Conservation (phyloP, 2,797 vertebrate genomes). For the Oceanodroma leucorhoa region DNA sequence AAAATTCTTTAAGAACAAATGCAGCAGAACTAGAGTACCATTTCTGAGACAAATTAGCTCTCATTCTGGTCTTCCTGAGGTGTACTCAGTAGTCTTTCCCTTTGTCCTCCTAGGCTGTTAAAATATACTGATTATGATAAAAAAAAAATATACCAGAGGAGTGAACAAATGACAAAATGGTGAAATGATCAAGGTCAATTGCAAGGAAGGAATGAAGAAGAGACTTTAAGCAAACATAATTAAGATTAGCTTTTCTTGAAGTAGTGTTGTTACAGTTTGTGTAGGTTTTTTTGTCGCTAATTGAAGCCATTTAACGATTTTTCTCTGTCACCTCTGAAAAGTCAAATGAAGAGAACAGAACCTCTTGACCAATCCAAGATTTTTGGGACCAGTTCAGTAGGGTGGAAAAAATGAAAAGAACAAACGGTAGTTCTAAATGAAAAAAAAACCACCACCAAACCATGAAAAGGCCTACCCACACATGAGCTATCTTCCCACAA, state of each 20-base stretch:
- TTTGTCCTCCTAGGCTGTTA: neutral
- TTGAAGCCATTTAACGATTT: neutral
- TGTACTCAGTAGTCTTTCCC: neutral
- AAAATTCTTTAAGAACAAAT: neutral
- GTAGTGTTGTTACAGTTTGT: neutral
- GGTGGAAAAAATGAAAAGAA: neutral
- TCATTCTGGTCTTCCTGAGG: neutral
- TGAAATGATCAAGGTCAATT: neutral
- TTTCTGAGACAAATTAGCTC: neutral
- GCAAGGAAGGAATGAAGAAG: neutral
- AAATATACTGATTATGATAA: neutral
- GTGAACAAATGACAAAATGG: neutral
- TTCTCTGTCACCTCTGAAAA: neutral
- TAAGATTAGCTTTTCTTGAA: neutral
- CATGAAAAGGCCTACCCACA: neutral
- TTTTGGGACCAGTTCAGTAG: neutral
- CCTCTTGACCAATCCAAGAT: neutral
- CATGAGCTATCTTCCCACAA: neutral
- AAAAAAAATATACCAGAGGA: neutral
- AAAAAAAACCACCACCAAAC: neutral
- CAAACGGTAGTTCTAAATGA: neutral
- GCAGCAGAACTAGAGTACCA: neutral
- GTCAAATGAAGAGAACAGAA: neutral
- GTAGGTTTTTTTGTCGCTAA: neutral
- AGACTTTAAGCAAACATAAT: neutral